Conservation (phyloP, 2,888 invertebrate genomes). For the Ptilodon capucinus region DNA sequence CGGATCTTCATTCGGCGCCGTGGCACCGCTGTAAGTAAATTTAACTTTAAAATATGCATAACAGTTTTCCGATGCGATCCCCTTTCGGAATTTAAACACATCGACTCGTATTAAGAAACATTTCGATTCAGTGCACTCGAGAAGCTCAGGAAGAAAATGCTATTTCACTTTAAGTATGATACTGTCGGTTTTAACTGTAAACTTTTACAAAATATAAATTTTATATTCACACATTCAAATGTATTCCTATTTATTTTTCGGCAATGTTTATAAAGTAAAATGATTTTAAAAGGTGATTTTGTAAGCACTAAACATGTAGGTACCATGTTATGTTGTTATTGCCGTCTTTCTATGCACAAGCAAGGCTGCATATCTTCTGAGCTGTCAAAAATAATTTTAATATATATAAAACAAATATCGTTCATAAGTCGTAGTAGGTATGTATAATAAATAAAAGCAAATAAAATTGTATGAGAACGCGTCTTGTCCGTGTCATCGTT, state of each 20-base stretch:
- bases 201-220: neutral
- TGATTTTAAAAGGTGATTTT: no score
- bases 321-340: no score
- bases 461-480: no score
- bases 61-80: constrained; percentile 80
- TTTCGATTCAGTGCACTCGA: constrained; percentile 73
- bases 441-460: no score
- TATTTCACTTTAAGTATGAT: constrained; percentile 46
- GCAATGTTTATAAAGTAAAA: no score
- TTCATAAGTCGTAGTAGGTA: no score
- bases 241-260: neutral
- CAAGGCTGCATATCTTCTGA: no score
- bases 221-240: neutral
- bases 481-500: no score
- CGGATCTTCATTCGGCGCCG: constrained; percentile 61
- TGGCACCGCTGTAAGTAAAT: constrained; percentile 71
- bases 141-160: constrained; percentile 57
- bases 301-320: no score
- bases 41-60: constrained; percentile 82
- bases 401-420: no score
- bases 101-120: constrained; percentile 78
- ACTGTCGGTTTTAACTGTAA: constrained; percentile 9
- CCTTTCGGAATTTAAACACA: constrained; percentile 78
- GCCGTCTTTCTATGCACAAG: no score
- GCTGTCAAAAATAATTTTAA: no score